Evolutionary conservation across 2,113 vertebrate genomes (phyloP).

Genomic region (Progne subis): DNA sequence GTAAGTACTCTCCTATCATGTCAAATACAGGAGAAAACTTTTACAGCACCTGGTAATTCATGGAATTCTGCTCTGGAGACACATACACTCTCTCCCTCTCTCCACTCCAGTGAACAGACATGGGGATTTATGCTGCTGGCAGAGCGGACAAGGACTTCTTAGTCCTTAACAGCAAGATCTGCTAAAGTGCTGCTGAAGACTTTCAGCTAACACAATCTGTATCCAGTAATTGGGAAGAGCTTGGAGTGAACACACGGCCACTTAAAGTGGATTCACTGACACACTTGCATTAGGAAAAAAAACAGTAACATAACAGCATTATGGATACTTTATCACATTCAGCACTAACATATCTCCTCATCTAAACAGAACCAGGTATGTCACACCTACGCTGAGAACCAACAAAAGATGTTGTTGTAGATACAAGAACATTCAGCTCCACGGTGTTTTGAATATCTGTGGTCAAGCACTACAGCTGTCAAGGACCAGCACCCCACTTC

Average conservation of each 20-base stretch:
- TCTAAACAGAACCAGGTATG: background rate
- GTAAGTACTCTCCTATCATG: background rate
- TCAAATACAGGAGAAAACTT: background rate
- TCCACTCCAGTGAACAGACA: background rate
- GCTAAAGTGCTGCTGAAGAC: background rate
- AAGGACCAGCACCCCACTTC: background rate
- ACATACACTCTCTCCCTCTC: background rate
- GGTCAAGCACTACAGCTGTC: background rate
- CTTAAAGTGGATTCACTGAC: background rate
- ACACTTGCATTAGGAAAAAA: background rate
- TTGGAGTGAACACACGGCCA: fast-evolving
- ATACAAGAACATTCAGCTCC: background rate
- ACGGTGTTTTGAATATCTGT: background rate
- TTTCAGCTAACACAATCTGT: background rate
- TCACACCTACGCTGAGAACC: background rate
- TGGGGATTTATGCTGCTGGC: background rate
- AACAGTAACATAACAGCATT: background rate
- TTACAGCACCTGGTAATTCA: background rate
- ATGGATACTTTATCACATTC: background rate
- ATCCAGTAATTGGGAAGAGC: background rate
- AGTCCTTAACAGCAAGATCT: background rate
- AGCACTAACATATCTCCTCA: background rate
- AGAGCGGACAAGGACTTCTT: background rate
- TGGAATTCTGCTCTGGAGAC: background rate
- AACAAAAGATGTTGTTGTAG: background rate